Conservation (phyloP, 2,797 vertebrate genomes). For the Rhodeus uyekii region DNA sequence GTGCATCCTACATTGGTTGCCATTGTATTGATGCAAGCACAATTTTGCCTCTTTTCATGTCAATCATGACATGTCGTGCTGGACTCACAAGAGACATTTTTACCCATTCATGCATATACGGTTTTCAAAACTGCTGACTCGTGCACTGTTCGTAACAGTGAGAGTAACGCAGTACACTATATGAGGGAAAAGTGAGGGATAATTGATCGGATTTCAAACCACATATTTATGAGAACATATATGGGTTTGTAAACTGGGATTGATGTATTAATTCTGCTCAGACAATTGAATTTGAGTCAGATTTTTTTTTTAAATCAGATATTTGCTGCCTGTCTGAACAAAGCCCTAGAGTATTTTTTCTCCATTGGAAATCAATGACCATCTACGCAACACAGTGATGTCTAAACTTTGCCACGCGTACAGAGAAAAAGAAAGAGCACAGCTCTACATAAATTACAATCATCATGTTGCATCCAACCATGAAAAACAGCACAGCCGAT, state of each 20-base stretch:
- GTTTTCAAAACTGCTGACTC: background rate
- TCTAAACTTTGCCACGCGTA: conserved; percentile 87
- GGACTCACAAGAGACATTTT: background rate
- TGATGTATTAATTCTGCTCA: background rate
- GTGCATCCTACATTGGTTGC: background rate
- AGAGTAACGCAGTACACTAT: background rate
- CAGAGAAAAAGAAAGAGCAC: conserved; percentile 76
- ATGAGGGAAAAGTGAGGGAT: background rate
- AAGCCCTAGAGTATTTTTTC: conserved; percentile 61
- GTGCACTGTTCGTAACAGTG: background rate
- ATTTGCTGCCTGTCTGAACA: conserved; percentile 32
- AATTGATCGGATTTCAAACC: background rate
- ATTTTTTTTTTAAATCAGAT: too few species aligned
- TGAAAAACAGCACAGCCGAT: conserved; percentile 80
- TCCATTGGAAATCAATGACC: conserved; percentile 83
- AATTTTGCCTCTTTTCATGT: background rate
- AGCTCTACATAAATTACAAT: conserved; percentile 93
- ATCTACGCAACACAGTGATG: conserved; percentile 90
- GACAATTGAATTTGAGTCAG: background rate
- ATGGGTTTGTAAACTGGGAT: background rate
- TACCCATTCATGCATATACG: background rate
- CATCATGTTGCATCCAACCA: conserved; percentile 90
- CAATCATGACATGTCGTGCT: background rate
- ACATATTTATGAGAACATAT: background rate
- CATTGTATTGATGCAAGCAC: background rate